Evolutionary conservation across 2,888 invertebrate species (phyloP).

Genomic region (Scaptomyza cyrtandrae): DNA sequence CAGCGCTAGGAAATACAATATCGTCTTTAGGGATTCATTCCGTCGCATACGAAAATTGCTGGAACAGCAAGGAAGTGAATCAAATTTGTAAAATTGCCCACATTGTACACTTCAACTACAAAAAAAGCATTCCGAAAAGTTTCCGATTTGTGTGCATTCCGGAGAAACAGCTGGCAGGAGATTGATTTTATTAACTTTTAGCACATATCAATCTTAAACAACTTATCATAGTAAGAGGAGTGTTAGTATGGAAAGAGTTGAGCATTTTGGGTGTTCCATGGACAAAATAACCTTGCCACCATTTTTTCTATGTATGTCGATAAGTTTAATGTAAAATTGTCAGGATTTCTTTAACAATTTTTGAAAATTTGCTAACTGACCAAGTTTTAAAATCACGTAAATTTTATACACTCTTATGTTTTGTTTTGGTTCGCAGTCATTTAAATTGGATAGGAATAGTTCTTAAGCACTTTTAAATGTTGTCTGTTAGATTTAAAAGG

Average conservation of each 20-base stretch:
- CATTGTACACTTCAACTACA: not conserved
- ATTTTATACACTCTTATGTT: not conserved
- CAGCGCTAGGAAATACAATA: slow-evolving; percentile 83
- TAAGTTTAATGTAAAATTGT: not conserved
- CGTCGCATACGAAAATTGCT: slow-evolving; percentile 77
- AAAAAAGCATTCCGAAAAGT: not conserved
- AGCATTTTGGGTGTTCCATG: not conserved
- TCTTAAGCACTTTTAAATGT: not conserved
- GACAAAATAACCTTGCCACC: not conserved
- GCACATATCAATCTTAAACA: not conserved
- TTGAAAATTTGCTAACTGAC: too few relatives aligned
- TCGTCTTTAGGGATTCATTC: slow-evolving; percentile 79
- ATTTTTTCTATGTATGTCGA: not conserved
- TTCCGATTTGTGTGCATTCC: not conserved
- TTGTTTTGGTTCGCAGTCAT: not conserved
- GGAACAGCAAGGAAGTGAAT: slow-evolving; percentile 62
- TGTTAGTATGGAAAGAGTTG: not conserved
- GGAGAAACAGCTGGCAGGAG: not conserved
- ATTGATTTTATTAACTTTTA: not conserved
- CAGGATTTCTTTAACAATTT: too few relatives aligned
- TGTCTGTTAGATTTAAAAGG: not conserved
- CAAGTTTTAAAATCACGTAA: not conserved
- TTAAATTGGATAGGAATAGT: not conserved
- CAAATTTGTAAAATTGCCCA: slow-evolving; percentile 74
- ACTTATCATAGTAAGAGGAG: not conserved